Evolutionary conservation across 2,797 vertebrate genomes (phyloP), one percentile per base, ranked within the genome.

Genomic region (Gallinago stenura): DNA sequence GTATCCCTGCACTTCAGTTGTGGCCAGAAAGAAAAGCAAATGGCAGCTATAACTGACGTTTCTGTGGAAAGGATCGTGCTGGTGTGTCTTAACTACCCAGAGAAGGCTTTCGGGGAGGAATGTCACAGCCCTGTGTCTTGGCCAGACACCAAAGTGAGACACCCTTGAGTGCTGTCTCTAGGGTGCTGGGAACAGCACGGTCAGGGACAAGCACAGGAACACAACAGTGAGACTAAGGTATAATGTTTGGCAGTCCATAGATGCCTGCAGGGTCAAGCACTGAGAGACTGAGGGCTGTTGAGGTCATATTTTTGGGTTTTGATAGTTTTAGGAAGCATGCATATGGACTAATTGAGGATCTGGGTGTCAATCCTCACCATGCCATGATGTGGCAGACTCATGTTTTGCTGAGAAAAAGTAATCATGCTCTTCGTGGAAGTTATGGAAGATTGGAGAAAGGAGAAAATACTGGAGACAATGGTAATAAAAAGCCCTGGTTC

Each of bases 91-190:
- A 56, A 12, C 30, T 48, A 60, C 6, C 12, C 6, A 64, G 41
- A 37, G 57, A 75, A 71, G 46, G 22, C 33, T 87, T 82, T 71
- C 62, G 33, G 50, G 24, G 18, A 69, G 31, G 33, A 90, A 69
- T 12, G 30, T 16, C 45, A 41, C 25, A 83, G 20, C 15, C n/a
- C 37, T 26, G 30, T 37, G 28, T 17, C 37, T 51, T 77, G 64
- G 33, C 21, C 25, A 26, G 28, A 11, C 1, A 1, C 2, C 1
- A 5, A 58, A 3, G 15, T 62, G 51, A 61, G 33, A 41, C 12
- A 31, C 0, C 17, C 41, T 15, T 0, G 0, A 9, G 11, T 70
- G 26, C 26, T 78, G 35, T 37, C n/a, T 41, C 45, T 61, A 41
- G 50, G 25, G 10, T 50, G 10, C 17, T 81, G 53, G 43, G 45